Base-by-base conservation (phyloP, 2,113 vertebrate species). In the Dicaeum eximium region DNA sequence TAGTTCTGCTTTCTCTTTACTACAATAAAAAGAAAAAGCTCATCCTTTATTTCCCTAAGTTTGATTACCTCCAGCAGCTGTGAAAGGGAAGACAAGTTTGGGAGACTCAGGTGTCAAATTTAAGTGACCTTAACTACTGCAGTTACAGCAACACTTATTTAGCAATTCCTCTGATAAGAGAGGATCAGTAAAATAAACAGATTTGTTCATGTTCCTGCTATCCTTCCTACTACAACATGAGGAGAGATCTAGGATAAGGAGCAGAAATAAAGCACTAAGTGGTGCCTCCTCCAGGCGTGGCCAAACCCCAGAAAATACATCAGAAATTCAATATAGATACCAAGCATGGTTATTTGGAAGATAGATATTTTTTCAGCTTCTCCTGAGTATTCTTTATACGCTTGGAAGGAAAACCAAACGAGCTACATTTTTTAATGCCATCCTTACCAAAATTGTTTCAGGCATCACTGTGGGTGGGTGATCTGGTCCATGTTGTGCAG, bases 341-440 rank as follows among this genome's bases (percentile, higher is more conserved):
- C 12, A 86, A 40, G 15, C 16, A 37, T 3, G 4, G 15, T 48
- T 69, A 65, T 40, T 77, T 77, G 14, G 19, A 80, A 92, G 21
- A n/a, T 3, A 24, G 0, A 4, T 1, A 25, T 30, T 35, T 54
- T 74, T 37, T 7, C 21, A 75, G 23, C 23, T 67, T 28, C 12
- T 86, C 31, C 44, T 21, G 4, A 58, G 24, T 54, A 16, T n/a
- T 74, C n/a, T 38, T 71, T 24, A 54, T 13, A 31, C 2, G 38
- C 8, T 25, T 31, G 35, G 24, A 53, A 73, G 48, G 9, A 44
- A 73, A 57, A 38, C 2, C 61, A 61, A 23, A 13, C 0, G 0
- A 58, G 18, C 3, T 40, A 10, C 5, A 3, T 24, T 51, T 25
- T 48, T 23, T 5, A 57, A 37, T 25, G 35, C 37, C 53, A 31